phyloP scores from a whole-genome alignment of 2,797 vertebrate genomes.

The Pseudomugil gertrudae region DNA sequence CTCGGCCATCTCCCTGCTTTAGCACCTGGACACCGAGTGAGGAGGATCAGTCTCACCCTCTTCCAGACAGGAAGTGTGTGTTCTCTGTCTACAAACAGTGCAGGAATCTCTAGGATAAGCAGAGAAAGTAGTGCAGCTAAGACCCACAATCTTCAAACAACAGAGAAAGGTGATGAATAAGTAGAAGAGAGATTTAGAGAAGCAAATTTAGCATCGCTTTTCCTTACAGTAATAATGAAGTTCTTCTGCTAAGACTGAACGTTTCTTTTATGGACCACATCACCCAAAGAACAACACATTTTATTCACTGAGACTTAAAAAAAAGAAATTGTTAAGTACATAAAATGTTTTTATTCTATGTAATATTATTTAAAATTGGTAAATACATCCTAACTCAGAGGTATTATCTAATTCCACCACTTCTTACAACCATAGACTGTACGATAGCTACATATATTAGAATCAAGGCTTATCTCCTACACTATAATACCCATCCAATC shows the following conservation, averaged over 20 bases:
- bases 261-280: constrained; percentile 36
- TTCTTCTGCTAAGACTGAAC: constrained; percentile 59
- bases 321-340: constrained; percentile 16
- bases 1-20: constrained; percentile 42
- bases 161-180: constrained; percentile 58
- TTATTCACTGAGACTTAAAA: constrained; percentile 32
- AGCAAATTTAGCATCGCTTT: constrained; percentile 50
- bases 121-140: constrained; percentile 35
- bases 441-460: constrained; percentile 36
- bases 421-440: neutral
- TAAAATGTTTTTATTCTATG: constrained; percentile 29
- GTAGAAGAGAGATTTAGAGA: constrained; percentile 35
- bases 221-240: constrained; percentile 71
- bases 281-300: constrained; percentile 42
- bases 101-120: constrained; percentile 53
- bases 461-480: constrained; percentile 10
- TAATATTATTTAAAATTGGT: constrained; percentile 3
- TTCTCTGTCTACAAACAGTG: constrained; percentile 57
- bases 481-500: constrained; percentile 12
- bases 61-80: constrained; percentile 58
- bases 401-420: neutral
- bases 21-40: constrained; percentile 57
- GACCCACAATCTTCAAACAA: constrained; percentile 53
- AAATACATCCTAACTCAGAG: constrained; percentile 15
- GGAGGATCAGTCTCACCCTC: constrained; percentile 43